A percentile compares a stretch with the other conserved stretches of the same genome.
phyloP scores from a whole-genome alignment of 2,797 vertebrate genomes.

The Acanthurus tractus region DNA sequence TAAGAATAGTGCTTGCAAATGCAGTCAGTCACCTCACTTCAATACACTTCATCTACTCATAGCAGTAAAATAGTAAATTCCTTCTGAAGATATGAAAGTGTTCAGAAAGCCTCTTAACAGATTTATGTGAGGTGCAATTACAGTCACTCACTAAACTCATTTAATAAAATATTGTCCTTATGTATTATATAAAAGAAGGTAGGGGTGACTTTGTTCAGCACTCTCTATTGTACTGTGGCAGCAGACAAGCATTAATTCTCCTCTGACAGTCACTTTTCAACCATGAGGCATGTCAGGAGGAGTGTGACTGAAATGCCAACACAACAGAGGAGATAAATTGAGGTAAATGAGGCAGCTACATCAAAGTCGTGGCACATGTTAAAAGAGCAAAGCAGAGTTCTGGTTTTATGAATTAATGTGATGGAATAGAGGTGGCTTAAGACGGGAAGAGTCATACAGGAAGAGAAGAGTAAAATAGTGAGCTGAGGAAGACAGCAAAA shows the following conservation, averaged over 20 bases:
- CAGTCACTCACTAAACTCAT: conserved; percentile 6
- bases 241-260: conserved; percentile 43
- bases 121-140: conserved; percentile 8
- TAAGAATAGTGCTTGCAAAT: conserved; percentile 12
- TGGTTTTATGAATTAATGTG: conserved; percentile 57
- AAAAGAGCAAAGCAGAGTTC: conserved; percentile 44
- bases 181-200: conserved; percentile 20
- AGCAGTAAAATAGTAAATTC: background rate
- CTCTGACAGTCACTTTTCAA: conserved; percentile 60
- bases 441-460: conserved; percentile 39
- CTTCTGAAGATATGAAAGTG: background rate
- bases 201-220: conserved; percentile 12
- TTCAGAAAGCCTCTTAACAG: background rate
- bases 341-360: conserved; percentile 67
- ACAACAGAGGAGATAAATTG: conserved; percentile 68
- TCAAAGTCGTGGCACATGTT: conserved; percentile 64
- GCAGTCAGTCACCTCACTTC: conserved; percentile 21
- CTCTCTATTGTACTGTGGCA: conserved; percentile 29
- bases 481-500: conserved; percentile 3
- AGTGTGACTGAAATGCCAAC: conserved; percentile 62
- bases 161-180: conserved; percentile 7
- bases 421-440: conserved; percentile 48
- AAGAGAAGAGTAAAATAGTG: conserved; percentile 5
- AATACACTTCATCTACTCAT: background rate
- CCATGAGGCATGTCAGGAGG: conserved; percentile 48